phyloP scores from a whole-genome alignment of 2,888 invertebrate species.

The Drosophila paracracens region DNA sequence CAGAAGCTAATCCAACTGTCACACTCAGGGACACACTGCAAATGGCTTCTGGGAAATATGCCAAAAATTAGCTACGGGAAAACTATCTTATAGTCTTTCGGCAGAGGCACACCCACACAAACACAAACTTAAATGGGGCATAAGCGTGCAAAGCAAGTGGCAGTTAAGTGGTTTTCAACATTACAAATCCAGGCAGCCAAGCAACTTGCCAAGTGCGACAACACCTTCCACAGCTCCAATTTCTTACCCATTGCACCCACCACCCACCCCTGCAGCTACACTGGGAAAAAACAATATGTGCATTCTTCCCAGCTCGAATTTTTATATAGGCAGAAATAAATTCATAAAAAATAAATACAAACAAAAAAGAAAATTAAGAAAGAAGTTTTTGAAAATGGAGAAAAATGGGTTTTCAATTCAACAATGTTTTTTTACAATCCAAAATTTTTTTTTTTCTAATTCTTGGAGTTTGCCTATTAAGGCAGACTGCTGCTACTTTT shows the following conservation, averaged over 20 bases:
- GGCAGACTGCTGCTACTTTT: background rate
- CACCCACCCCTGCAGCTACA: background rate
- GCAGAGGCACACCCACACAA: constrained; percentile 2
- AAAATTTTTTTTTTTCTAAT: too few relatives aligned
- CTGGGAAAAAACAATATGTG: background rate
- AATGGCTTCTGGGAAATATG: constrained; percentile 68
- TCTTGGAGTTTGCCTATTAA: background rate
- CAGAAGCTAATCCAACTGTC: constrained; percentile 71
- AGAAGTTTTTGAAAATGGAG: background rate
- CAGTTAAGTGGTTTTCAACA: constrained; percentile 67
- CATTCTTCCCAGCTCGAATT: background rate
- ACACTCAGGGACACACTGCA: constrained; percentile 57
- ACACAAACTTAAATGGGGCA: constrained; percentile 28
- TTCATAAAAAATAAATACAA: background rate
- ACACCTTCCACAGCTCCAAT: constrained; percentile 1
- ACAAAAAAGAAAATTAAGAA: background rate
- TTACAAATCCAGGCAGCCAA: constrained; percentile 36
- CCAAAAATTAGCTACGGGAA: constrained; percentile 66
- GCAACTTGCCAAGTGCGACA: constrained; percentile 14
- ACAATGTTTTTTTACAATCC: too few relatives aligned
- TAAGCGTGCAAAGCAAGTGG: constrained; percentile 47
- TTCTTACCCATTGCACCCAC: too few relatives aligned
- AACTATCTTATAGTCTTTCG: constrained; percentile 35
- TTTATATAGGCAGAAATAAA: background rate
- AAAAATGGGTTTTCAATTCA: too few relatives aligned